Conservation (phyloP, 2,797 vertebrate genomes). For the Phrynocephalus vlangalii region DNA sequence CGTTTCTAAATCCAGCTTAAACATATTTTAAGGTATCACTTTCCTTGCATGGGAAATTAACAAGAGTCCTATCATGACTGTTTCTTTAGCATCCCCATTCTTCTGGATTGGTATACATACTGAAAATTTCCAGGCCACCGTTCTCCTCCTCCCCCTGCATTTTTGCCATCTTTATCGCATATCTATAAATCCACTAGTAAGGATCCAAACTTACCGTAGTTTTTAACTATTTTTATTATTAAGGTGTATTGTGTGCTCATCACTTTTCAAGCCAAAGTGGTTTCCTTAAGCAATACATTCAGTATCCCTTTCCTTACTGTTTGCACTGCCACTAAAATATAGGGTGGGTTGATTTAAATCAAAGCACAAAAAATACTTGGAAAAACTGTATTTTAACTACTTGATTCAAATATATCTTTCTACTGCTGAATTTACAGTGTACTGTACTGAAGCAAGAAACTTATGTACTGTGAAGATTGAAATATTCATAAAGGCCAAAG, state of each 20-base stretch:
- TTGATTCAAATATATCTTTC: not conserved
- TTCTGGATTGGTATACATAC: too few relatives aligned
- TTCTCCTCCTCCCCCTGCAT: too few relatives aligned
- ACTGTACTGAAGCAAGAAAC: not conserved
- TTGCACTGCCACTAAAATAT: not conserved
- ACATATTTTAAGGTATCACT: too few relatives aligned
- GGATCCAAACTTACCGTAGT: too few relatives aligned
- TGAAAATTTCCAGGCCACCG: too few relatives aligned
- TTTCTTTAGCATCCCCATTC: too few relatives aligned
- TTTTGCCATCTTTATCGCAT: too few relatives aligned
- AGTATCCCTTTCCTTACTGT: not conserved
- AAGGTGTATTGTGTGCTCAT: not conserved
- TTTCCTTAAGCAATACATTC: not conserved
- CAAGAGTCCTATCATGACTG: too few relatives aligned
- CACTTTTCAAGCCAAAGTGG: not conserved
- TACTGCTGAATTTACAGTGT: not conserved
- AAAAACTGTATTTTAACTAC: not conserved
- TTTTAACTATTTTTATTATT: not conserved
- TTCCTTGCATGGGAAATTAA: too few relatives aligned
- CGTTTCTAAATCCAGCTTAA: too few relatives aligned
- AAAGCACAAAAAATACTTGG: not conserved
- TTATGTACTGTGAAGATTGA: not conserved
- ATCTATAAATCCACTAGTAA: too few relatives aligned
- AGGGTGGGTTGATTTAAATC: not conserved
- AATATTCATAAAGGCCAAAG: not conserved